A percentile compares a stretch with the other conserved stretches of the same genome.
phyloP scores from a whole-genome alignment of 2,888 invertebrate species.

The Plebejus melissa region DNA sequence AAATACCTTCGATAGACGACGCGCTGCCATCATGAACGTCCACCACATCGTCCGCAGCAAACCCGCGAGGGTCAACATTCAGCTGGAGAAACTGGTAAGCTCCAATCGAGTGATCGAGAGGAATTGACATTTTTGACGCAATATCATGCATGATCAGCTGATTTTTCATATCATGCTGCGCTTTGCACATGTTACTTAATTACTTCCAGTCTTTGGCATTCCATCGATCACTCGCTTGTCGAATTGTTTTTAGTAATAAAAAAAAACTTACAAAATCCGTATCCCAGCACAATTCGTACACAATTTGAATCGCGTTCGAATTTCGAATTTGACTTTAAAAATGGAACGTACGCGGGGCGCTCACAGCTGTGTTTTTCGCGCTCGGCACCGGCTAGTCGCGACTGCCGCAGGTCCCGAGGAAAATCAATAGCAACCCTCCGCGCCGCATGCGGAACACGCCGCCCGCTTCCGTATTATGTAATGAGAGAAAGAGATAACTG shows the following conservation, averaged over 20 bases:
- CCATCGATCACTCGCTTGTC: slow-evolving; percentile 1
- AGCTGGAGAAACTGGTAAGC: slow-evolving; percentile 59
- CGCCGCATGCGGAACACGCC: slow-evolving; percentile 74
- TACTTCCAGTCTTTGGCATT: background rate
- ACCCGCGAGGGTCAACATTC: slow-evolving; percentile 49
- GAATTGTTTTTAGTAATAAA: background rate
- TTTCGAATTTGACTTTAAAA: slow-evolving; percentile 45
- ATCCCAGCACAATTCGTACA: slow-evolving; percentile 63
- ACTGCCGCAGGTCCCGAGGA: slow-evolving; percentile 74
- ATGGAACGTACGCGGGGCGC: slow-evolving; percentile 61
- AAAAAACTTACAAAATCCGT: slow-evolving; percentile 62
- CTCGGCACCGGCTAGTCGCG: slow-evolving; percentile 69
- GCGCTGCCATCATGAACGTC: slow-evolving; percentile 52
- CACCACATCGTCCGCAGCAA: slow-evolving; percentile 56
- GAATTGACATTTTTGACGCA: background rate
- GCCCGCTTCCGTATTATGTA: slow-evolving; percentile 75
- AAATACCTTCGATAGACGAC: background rate
- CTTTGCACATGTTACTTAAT: background rate
- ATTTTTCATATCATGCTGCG: slow-evolving; percentile 2
- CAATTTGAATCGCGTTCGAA: slow-evolving; percentile 37
- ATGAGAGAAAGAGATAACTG: slow-evolving; percentile 55
- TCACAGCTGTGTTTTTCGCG: slow-evolving; percentile 68
- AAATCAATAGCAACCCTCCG: slow-evolving; percentile 73
- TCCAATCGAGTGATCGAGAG: slow-evolving; percentile 14
- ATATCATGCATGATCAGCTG: slow-evolving; percentile 16